Evolutionary conservation across 2,113 vertebrate species (phyloP), one percentile per base, ranked within the genome.

Genomic region (Prolemur simus): DNA sequence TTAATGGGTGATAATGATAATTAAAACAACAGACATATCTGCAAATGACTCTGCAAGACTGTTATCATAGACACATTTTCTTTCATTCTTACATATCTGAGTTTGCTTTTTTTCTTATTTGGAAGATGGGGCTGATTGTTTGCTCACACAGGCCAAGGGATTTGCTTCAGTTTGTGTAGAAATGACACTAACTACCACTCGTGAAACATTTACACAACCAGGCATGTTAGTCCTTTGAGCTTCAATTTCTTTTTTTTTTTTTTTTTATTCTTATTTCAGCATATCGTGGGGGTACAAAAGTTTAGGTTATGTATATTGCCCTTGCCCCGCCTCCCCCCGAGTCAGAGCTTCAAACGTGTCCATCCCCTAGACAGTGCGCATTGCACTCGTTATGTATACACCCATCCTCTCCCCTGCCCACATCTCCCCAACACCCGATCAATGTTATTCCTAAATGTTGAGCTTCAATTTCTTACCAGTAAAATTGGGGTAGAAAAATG

Each of bases 161-260:
- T 29, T 32, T 77, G 82, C 37, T 34, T 69, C 13, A 1, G 52
- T 32, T 13, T 20, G 27, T 29, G 4, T 5, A 7, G n/a, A 86
- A n/a, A 18, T 49, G 47, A 6, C 6, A 1, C 3, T 34, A 8
- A 13, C 45, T 32, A 0, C 66, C 17, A 3, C 4, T 27, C 17
- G 2, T 25, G 1, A 29, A 64, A 66, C 7, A 5, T 37, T 17
- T 8, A 2, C 2, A 7, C 42, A 34, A 20, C 52, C n/a, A 32
- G 52, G 10, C 56, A 0, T 4, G 0, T 34, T 29, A 14, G 23
- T 93, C 17, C 25, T 69, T 63, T 8, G 49, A 71, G 27, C 52
- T 89, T 68, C 25, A 42, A 0, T 86, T 71, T 96, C 66, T 94
- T 68, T n/a, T n/a, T n/a, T n/a, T n/a, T n/a, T n/a, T n/a, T n/a